Evolutionary conservation across 2,888 invertebrate species (phyloP), one percentile per base, ranked within the genome.

Genomic region (Ectemnius lituratus): DNA sequence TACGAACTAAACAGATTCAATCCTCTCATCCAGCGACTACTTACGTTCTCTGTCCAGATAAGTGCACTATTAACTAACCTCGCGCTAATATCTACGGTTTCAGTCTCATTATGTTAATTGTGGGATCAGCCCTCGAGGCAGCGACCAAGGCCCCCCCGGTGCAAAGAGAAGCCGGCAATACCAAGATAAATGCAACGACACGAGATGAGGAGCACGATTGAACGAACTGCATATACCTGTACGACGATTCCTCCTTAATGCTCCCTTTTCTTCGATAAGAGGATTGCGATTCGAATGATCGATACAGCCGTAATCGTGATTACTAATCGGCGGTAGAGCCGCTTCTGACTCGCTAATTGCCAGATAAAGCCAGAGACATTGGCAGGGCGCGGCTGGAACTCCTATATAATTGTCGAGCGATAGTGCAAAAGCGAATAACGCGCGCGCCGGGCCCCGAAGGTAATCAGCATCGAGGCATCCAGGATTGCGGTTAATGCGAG

Each of bases 61-160:
- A 88, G 78, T 80, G 85, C 83, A 78, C 84, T 86, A 87, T 88
- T 88, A 88, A 88, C 86, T 88, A 88, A 85, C 84, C 83, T 86
- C 81, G 78, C 76, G 85, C 70, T 86, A 88, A 88, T 88, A 86
- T 86, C 84, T 77, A 83, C 82, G 81, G 85, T 84, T 85, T 85
- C 81, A 84, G 67, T 79, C 82, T 87, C 84, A 87, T 88, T 88
- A 88, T 86, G 88, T 82, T 88, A 88, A 88, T 88, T 86, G 82
- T 75, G 82, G 81, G 81, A 84, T 74, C 78, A 68, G 68, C 75
- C 81, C 85, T 78, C 75, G 77, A 70, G 82, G 82, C 82, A 74
- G 75, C 75, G 74, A 77, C 76, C 71, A 74, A 75, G 56, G 69
- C 67, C 58, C 62, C 47, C 46, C 58, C n/a, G 27, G 56, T 37